Conservation (phyloP, 1,140 invertebrate species). For the Piezodorus guildinii region DNA sequence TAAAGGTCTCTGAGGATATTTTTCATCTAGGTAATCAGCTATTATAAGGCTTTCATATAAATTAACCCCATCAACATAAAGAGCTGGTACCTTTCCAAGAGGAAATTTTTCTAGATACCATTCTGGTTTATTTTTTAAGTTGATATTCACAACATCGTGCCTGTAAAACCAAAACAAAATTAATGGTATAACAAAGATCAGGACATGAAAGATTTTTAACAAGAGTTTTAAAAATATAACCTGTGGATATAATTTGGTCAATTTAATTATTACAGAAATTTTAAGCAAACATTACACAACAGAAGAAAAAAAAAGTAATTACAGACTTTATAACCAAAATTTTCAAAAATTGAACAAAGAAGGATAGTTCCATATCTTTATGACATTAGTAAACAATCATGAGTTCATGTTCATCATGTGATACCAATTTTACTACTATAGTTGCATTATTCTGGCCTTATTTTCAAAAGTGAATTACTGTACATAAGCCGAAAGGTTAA, state of each 20-base stretch:
- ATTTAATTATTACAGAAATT: background rate
- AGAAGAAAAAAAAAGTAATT: too few species aligned
- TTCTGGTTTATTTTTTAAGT: constrained; percentile 72
- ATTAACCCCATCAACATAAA: constrained; percentile 49
- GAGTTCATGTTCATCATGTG: too few species aligned
- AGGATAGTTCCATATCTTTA: too few species aligned
- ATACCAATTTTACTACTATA: too few species aligned
- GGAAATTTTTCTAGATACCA: constrained; percentile 63
- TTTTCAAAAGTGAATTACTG: too few species aligned
- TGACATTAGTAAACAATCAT: too few species aligned
- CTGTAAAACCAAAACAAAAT: constrained; percentile 35
- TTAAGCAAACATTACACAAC: background rate
- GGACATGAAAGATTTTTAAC: background rate
- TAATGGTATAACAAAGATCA: background rate
- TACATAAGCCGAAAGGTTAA: too few species aligned
- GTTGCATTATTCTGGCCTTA: too few species aligned
- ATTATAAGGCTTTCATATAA: constrained; percentile 72
- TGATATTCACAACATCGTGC: constrained; percentile 74
- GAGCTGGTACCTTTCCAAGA: constrained; percentile 66
- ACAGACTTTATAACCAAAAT: too few species aligned
- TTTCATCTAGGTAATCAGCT: constrained; percentile 74
- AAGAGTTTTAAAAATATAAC: too few species aligned
- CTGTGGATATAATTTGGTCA: too few species aligned
- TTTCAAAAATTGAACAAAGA: too few species aligned
- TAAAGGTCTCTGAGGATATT: constrained; percentile 52